Evolutionary conservation across 2,797 vertebrate species (phyloP).

Genomic region (Adelosebastes latens): DNA sequence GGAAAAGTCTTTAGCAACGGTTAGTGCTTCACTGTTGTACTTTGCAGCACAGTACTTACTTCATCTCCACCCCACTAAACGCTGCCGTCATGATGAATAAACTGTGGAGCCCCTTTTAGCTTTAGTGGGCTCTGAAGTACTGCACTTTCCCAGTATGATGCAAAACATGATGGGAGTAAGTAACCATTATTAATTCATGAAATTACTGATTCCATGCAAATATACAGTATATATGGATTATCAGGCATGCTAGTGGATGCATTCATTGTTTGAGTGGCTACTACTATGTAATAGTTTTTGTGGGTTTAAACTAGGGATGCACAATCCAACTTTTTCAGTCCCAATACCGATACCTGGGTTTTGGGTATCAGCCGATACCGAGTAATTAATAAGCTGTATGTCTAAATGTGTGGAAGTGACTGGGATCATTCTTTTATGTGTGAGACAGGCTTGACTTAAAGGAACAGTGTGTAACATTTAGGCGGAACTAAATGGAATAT

Average conservation of each 20-base stretch:
- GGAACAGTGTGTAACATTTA: too few relatives aligned
- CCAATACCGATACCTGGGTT: neutral
- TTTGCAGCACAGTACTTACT: neutral
- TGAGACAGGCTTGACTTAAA: too few relatives aligned
- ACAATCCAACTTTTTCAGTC: neutral
- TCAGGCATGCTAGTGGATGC: neutral
- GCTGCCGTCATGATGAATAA: constrained; percentile 6
- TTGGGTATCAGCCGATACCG: neutral
- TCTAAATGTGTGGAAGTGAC: too few relatives aligned
- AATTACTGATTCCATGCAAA: constrained; percentile 20
- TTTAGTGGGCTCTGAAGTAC: constrained; percentile 2
- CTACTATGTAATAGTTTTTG: neutral
- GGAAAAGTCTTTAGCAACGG: neutral
- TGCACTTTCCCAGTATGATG: neutral
- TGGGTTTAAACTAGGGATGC: neutral
- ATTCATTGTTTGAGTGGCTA: neutral
- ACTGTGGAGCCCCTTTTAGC: neutral
- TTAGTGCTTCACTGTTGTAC: neutral
- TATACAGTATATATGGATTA: neutral
- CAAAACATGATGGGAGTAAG: constrained; percentile 4
- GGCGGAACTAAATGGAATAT: too few relatives aligned
- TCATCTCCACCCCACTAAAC: neutral
- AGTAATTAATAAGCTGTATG: too few relatives aligned
- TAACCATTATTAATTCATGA: constrained; percentile 32
- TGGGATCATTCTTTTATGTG: too few relatives aligned